phyloP scores from a whole-genome alignment of 2,888 invertebrate species.

The Drosophila paracracens region DNA sequence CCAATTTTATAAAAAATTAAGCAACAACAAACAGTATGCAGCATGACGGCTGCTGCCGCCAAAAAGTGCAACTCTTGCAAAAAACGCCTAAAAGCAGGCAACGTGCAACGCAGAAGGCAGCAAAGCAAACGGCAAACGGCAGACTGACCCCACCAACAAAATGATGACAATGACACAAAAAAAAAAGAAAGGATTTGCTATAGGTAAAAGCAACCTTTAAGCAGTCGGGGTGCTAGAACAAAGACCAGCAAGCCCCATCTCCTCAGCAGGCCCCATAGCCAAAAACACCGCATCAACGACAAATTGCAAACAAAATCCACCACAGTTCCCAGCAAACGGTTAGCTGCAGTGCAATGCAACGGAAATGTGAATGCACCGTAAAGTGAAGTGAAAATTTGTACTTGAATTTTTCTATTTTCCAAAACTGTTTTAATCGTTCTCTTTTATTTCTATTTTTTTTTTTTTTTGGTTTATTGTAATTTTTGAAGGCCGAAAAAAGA shows the following conservation, averaged over 20 bases:
- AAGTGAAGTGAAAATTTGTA: slow-evolving; percentile 81
- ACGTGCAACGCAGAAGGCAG: slow-evolving; percentile 10
- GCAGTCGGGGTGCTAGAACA: slow-evolving; percentile 54
- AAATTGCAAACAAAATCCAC: slow-evolving; percentile 61
- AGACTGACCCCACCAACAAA: slow-evolving; percentile 62
- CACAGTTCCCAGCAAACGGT: slow-evolving; percentile 41
- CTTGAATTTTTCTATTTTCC: slow-evolving; percentile 79
- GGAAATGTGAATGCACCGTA: slow-evolving; percentile 81
- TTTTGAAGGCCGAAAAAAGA: slow-evolving; percentile 73
- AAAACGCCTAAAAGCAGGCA: slow-evolving; percentile 61
- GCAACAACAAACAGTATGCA: slow-evolving; percentile 63
- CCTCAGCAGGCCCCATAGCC: not conserved
- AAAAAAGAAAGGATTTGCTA: slow-evolving; percentile 46
- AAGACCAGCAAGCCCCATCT: slow-evolving; percentile 34
- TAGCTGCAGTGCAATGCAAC: slow-evolving; percentile 72
- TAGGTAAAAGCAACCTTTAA: slow-evolving; percentile 64
- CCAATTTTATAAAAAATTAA: slow-evolving; percentile 80
- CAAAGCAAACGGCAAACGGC: slow-evolving; percentile 14
- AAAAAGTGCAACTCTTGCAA: slow-evolving; percentile 78
- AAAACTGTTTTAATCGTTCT: slow-evolving; percentile 72
- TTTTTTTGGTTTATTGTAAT: slow-evolving; percentile 61
- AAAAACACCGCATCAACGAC: slow-evolving; percentile 35
- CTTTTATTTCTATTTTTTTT: slow-evolving; percentile 6
- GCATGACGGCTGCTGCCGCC: slow-evolving; percentile 33
- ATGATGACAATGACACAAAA: slow-evolving; percentile 73